Evolutionary conservation across 2,888 invertebrate genomes (phyloP), one percentile per base, ranked within the genome.

Genomic region (Trimorus sp.): DNA sequence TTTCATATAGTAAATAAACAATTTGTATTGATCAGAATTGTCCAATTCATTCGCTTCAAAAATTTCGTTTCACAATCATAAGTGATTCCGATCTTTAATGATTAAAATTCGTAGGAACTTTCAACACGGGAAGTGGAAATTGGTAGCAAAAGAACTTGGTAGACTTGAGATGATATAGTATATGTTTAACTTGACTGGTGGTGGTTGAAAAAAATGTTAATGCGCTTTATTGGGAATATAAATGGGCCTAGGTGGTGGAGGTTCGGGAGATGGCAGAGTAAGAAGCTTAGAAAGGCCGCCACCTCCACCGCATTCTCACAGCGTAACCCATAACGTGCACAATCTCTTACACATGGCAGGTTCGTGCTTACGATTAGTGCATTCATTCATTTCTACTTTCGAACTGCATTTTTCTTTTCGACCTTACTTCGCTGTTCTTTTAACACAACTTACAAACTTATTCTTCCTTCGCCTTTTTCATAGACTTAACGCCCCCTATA

Each of bases 261-360:
- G 88, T 84, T 87, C 89, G 80, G 90, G 89, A 85, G 91, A 91
- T 82, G 91, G 94, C 90, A 93, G 94, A 90, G 92, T 93, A 85
- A 90, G 91, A 90, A 92, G 92, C 89, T 92, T 92, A 91, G 94
- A 95, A 91, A 94, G 95, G 83, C 96, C 96, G 87, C 96, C 96
- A 90, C 95, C 95, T 87, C 95, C 95, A 89, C 94, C 94, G 68
- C 93, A 93, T 90, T 94, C 95, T 86, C 91, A 93, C 94, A 92
- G 93, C 92, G 93, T 94, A 92, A 91, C 93, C 82, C 93, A 93
- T 88, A 94, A 93, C 87, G 93, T 95, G 78, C 94, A 94, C 79
- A 94, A 94, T 91, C 94, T 97, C 91, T 95, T 97, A 93, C 96
- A 97, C 92, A 96, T 96, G 94, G 96, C 96, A 93, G 95, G 95